Conservation (phyloP, 1,140 invertebrate species). For the Chionoecetes opilio region DNA sequence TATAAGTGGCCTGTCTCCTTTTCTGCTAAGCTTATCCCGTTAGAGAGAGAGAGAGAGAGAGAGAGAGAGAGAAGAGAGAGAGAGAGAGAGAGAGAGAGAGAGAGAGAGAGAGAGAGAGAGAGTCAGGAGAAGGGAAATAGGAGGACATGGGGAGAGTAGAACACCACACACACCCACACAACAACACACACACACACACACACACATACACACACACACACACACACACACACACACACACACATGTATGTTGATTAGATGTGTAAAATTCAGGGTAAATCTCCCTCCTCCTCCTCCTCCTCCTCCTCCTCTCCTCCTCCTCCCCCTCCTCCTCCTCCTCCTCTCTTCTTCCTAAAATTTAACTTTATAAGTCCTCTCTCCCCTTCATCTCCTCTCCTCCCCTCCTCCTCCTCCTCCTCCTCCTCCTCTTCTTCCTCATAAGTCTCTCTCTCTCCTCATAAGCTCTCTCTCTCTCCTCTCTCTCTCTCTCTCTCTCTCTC, state of each 20-base stretch:
- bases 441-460: background rate
- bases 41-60: background rate
- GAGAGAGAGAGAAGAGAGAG: slow-evolving; percentile 22
- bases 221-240: slow-evolving; percentile 22
- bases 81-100: background rate
- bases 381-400: background rate
- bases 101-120: background rate
- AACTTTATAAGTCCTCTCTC: slow-evolving; percentile 18
- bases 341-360: background rate
- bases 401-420: background rate
- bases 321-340: background rate
- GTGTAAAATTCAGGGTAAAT: background rate
- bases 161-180: slow-evolving; percentile 36
- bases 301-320: background rate
- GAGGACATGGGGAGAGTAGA: background rate
- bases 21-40: too few species aligned
- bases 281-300: background rate
- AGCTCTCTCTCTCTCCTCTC: background rate
- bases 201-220: slow-evolving; percentile 9
- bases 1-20: background rate
- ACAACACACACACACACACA: background rate
- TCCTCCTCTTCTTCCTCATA: too few species aligned
- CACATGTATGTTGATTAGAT: background rate
- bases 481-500: background rate
- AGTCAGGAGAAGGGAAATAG: background rate